Evolutionary conservation across 2,113 vertebrate species (phyloP).

Genomic region (Poecile atricapillus): DNA sequence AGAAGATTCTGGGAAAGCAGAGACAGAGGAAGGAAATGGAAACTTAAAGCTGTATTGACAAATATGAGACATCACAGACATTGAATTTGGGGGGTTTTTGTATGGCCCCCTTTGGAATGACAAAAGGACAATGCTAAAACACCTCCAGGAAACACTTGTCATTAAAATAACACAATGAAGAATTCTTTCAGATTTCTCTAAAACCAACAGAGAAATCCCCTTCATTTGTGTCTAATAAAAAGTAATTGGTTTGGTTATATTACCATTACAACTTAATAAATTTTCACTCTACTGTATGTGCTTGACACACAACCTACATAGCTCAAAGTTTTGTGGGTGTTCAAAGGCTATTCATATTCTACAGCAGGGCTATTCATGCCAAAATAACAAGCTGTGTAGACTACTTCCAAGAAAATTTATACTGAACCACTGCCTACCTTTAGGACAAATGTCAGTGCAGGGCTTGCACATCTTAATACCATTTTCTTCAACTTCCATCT

Average conservation of each 20-base stretch:
- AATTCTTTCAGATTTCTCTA: not conserved
- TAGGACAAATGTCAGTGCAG: slow-evolving; percentile 97
- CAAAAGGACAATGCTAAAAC: not conserved
- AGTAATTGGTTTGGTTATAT: not conserved
- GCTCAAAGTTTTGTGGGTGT: not conserved
- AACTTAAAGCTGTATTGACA: not conserved
- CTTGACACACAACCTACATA: not conserved
- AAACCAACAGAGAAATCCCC: not conserved
- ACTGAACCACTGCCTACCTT: slow-evolving; percentile 77
- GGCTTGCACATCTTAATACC: slow-evolving; percentile 96
- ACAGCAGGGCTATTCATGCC: not conserved
- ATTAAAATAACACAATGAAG: not conserved
- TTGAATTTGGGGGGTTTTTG: not conserved
- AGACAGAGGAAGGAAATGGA: not conserved
- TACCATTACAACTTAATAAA: not conserved
- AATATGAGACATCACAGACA: not conserved
- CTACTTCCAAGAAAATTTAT: not conserved
- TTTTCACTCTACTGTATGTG: not conserved
- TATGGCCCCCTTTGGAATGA: not conserved
- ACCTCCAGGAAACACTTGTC: not conserved
- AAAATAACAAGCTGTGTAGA: not conserved
- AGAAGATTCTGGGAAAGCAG: not conserved
- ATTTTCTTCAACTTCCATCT: slow-evolving; percentile 98
- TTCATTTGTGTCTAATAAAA: not conserved
- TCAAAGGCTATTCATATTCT: not conserved